Percentiles rank a stretch among this genome's conserved stretches.
Conservation (phyloP, 2,888 invertebrate species). For the Hyppa rectilinea region DNA sequence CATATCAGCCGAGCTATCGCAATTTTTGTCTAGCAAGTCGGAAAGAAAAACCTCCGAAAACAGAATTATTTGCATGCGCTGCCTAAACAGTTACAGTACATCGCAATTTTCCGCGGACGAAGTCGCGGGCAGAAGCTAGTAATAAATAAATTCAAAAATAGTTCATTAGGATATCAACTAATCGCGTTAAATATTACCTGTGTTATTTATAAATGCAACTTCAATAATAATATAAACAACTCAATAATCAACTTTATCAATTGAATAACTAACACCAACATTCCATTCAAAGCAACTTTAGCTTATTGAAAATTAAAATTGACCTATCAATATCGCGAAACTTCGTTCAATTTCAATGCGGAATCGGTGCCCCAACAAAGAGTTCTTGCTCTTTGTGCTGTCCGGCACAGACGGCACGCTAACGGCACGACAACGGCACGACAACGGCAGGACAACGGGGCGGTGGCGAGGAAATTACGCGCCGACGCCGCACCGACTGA, state of each 20-base stretch:
- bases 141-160: no score
- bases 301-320: constrained; percentile 61
- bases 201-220: not conserved
- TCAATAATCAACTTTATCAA: not conserved
- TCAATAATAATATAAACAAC: not conserved
- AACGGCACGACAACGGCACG: constrained; percentile 59
- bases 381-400: constrained; percentile 63
- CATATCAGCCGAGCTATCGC: no score
- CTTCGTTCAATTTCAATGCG: constrained; percentile 59
- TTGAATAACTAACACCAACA: not conserved
- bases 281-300: constrained; percentile 31
- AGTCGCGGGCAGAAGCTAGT: no score
- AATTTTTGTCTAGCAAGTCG: no score
- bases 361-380: constrained; percentile 65
- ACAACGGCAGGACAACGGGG: constrained; percentile 55
- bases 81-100: no score
- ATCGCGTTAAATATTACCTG: not conserved
- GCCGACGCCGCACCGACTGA: constrained; percentile 57
- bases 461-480: constrained; percentile 66
- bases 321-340: constrained; percentile 62
- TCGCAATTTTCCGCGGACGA: no score
- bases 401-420: constrained; percentile 59
- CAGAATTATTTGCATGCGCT: no score
- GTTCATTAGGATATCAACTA: not conserved
- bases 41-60: no score